These are phyloP conservation scores for Crossaster papposus DNA, from an alignment of 53 echinoderm and acorn worm genomes.

Conservation along the genomic window DNA sequence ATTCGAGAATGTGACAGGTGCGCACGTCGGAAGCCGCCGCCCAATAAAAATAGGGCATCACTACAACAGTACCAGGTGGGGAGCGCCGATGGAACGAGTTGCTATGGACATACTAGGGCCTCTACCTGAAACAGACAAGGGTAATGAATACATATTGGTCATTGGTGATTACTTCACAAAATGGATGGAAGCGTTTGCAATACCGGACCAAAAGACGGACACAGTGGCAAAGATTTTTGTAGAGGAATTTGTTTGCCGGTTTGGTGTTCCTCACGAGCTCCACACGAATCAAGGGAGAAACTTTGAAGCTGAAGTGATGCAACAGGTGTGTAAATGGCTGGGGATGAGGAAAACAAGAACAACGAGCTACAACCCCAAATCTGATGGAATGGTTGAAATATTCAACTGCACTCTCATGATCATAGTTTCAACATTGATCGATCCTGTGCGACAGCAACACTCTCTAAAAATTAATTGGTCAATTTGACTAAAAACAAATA, in stretches of 20 bases:
- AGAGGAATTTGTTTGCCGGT: conserved; percentile 32
- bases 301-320: conserved; percentile 48
- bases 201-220: conserved; percentile 36
- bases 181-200: conserved; percentile 51
- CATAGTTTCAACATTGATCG: conserved; percentile 14
- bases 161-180: conserved; percentile 63
- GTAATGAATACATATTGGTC: conserved; percentile 39
- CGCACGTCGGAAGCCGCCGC: conserved; percentile 35
- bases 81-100: conserved; percentile 53
- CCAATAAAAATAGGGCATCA: conserved; percentile 32
- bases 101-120: conserved; percentile 64
- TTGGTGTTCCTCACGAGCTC: conserved; percentile 53
- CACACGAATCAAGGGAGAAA: conserved; percentile 62
- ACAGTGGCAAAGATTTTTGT: conserved; percentile 55
- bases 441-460: conserved; percentile 16
- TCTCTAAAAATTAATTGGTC: too few species aligned
- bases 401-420: conserved; percentile 47
- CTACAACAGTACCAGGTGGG: conserved; percentile 30
- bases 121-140: conserved; percentile 31
- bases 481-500: too few species aligned
- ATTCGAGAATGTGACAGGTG: conserved; percentile 33
- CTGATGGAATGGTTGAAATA: conserved; percentile 58
- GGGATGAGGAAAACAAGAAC: conserved; percentile 45
- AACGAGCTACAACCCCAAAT: conserved; percentile 49
- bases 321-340: conserved; percentile 38